Evolutionary conservation across 2,888 invertebrate genomes (phyloP).

Genomic region (Penaeus monodon): DNA sequence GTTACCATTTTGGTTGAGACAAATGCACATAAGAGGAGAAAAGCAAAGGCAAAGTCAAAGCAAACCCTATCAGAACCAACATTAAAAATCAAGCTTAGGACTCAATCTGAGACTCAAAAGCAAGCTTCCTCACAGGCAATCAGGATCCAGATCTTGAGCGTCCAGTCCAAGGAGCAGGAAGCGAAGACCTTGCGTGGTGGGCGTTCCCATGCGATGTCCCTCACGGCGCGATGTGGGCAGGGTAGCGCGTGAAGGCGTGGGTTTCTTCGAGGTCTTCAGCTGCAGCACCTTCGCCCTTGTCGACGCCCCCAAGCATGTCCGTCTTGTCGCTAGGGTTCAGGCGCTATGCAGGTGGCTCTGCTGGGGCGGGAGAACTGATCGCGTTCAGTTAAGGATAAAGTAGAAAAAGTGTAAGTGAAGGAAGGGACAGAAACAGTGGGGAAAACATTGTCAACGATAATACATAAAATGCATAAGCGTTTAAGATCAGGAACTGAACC

Average conservation of each 20-base stretch:
- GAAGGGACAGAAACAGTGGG: too few relatives aligned
- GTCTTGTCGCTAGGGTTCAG: constrained; percentile 85
- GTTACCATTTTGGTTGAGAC: too few relatives aligned
- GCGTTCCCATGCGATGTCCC: constrained; percentile 71
- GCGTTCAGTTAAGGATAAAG: neutral
- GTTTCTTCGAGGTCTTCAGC: constrained; percentile 78
- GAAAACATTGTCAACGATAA: too few relatives aligned
- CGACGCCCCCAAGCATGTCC: constrained; percentile 91
- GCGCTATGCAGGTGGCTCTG: constrained; percentile 88
- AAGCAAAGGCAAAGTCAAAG: too few relatives aligned
- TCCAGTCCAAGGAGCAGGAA: constrained; percentile 72
- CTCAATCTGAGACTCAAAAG: too few relatives aligned
- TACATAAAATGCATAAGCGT: too few relatives aligned
- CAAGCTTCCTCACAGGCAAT: too few relatives aligned
- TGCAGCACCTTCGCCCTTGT: constrained; percentile 92
- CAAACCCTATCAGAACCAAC: too few relatives aligned
- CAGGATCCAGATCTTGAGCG: constrained; percentile 72
- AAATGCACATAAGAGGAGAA: too few relatives aligned
- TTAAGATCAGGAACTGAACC: too few relatives aligned
- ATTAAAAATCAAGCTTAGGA: too few relatives aligned
- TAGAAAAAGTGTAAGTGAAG: neutral
- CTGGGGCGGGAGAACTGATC: constrained; percentile 71
- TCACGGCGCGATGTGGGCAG: constrained; percentile 71
- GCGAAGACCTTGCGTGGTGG: constrained; percentile 71
- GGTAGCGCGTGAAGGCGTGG: constrained; percentile 66